Evolutionary conservation across 1,140 invertebrate species (phyloP).

Genomic region (Hormaphis cornu): DNA sequence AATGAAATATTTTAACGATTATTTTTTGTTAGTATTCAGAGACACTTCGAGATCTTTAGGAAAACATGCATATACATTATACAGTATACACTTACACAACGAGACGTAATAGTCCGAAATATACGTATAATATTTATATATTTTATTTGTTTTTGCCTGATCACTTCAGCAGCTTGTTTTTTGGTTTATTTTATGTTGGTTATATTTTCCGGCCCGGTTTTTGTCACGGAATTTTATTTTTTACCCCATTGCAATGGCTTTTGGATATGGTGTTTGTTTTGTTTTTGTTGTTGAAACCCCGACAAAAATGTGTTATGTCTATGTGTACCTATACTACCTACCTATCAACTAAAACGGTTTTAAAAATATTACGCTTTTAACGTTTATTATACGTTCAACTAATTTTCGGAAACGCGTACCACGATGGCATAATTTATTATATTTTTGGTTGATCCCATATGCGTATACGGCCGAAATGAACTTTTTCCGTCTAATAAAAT

Average conservation of each 20-base stretch:
- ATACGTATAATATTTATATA: background rate
- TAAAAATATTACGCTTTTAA: no score
- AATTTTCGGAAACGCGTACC: no score
- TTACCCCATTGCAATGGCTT: slow-evolving; percentile 25
- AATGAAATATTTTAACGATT: background rate
- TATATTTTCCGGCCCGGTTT: slow-evolving; percentile 2
- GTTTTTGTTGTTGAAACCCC: slow-evolving; percentile 3
- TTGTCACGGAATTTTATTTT: slow-evolving; percentile 4
- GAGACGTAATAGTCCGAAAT: background rate
- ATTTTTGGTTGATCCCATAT: no score
- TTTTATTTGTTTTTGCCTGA: slow-evolving; percentile 28
- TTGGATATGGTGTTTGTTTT: background rate
- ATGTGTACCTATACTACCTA: background rate
- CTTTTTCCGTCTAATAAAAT: no score
- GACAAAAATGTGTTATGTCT: background rate
- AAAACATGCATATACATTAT: slow-evolving; percentile 30
- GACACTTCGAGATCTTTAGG: slow-evolving; percentile 25
- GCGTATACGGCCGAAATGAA: no score
- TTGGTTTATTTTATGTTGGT: slow-evolving; percentile 18
- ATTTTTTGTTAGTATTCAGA: background rate
- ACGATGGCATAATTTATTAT: no score
- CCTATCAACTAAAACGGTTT: no score
- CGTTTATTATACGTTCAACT: no score
- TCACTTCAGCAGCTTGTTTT: slow-evolving; percentile 30
- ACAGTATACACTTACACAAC: no score